Base-by-base conservation (phyloP, 2,113 vertebrate genomes). In the Sterrhoptilus dennistouni region DNA sequence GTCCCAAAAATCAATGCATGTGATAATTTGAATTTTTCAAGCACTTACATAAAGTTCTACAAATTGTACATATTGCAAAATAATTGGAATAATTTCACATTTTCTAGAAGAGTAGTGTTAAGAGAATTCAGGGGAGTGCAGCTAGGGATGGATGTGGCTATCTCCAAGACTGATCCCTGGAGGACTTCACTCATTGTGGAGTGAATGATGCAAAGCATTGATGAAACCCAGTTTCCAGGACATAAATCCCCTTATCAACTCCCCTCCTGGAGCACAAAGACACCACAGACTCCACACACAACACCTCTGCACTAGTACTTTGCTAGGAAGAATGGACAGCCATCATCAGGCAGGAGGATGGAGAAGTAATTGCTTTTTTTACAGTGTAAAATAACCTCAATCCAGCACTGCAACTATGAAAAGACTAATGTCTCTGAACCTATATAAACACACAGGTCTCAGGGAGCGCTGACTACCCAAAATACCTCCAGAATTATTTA, bases 131-230 rank as follows among this genome's bases (percentile, higher is more conserved):
- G 23, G 11, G 25, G n/a, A 56, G 23, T 6, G 6, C 27, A 76
- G 5, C 12, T 1, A 68, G 27, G 19, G 23, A 76, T 52, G 22
- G 35, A 82, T 22, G 3, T 28, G 2, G 17, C 44, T 12, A 33
- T 24, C 20, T 75, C 40, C 45, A 61, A 59, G 31, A 52, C 12
- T 0, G 0, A 79, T 33, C 23, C 27, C 49, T 56, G 15, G 7
- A 2, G 1, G 20, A 28, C 11, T 54, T 90, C 17, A 40, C 8
- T 47, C 0, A 0, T 17, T 44, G 13, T 13, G 7, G 45, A 56
- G 14, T 11, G n/a, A 91, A 33, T 12, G 45, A 59, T 11, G 42
- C 31, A 78, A 78, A 75, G 42, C 28, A 74, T 3, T 27, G 33
- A 33, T 15, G 45, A 77, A 87, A 71, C 12, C 9, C 52, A 40